Conservation (phyloP, 2,113 vertebrate genomes). For the Onychostruthus taczanowskii region DNA sequence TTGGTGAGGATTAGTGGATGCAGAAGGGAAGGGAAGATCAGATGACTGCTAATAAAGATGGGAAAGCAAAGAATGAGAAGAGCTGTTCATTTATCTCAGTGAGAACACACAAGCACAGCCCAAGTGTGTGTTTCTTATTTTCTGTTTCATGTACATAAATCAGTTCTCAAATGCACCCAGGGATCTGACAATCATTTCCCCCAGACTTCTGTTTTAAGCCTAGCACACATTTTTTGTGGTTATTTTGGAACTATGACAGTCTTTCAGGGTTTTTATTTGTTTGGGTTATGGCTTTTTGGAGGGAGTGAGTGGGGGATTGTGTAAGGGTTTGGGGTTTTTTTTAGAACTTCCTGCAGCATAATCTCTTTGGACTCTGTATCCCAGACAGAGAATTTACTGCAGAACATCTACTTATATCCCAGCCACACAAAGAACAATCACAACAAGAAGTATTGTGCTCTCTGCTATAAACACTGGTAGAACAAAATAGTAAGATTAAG, state of each 20-base stretch:
- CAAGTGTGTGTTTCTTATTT: neutral
- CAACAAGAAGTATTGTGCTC: neutral
- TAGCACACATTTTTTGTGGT: neutral
- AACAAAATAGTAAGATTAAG: slow-evolving; percentile 22
- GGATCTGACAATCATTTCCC: neutral
- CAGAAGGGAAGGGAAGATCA: neutral
- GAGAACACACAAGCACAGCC: neutral
- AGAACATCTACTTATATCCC: neutral
- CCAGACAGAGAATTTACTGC: neutral
- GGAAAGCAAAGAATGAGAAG: neutral
- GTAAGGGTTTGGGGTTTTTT: neutral
- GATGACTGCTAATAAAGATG: neutral
- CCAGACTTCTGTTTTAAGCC: neutral
- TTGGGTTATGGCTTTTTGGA: neutral
- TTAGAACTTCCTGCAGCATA: neutral
- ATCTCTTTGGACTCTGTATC: neutral
- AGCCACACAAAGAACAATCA: neutral
- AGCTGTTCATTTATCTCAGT: neutral
- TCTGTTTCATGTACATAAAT: neutral
- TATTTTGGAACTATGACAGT: neutral
- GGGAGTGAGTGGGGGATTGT: neutral
- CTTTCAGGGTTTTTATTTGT: neutral
- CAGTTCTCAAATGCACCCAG: neutral
- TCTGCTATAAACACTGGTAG: neutral
- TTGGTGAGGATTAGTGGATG: neutral